Base-by-base conservation (phyloP, 2,797 vertebrate genomes). In the Synanceia verrucosa region DNA sequence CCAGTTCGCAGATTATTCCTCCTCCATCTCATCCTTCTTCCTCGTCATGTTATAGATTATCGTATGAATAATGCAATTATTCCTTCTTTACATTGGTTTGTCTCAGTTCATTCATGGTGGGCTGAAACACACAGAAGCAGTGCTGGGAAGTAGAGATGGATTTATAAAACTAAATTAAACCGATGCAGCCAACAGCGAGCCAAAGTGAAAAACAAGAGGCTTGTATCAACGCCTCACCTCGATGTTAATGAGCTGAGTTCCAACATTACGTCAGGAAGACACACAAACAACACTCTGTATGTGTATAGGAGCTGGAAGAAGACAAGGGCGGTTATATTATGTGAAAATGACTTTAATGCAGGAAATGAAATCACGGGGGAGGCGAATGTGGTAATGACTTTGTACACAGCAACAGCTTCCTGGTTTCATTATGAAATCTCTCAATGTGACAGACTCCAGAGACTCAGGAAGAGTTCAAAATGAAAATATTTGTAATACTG, bases 21-120 rank as follows among this genome's bases (percentile, higher is more conserved):
- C 46, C 10, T 41, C 60, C 29, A 2, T 21, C 52, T 68, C 74
- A 9, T 73, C 58, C 69, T 68, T 78, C 78, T 71, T 51, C 23
- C 60, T 63, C 53, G 12, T 68, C 33, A 52, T 29, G 57, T 76
- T 57, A 66, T 60, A 65, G 58, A 86, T 87, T 86, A 84, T 61
- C n/a, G 18, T 47, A 1, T 10, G 47, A 73, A 65, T 67, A 64
- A 78, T 61, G 24, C 60, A 62, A 65, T 53, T 23, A 73, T 70
- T 71, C 33, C 28, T 33, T 28, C 47, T 56, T 16, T 4, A 41
- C 23, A 8, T 29, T 31, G 31, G 5, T 73, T 61, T 10, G 47
- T 19, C 46, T 62, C 11, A 0, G 31, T 46, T 50, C 13, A 21
- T 57, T 50, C 1, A 1, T 4, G 6, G 53, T 0, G 31, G 26